These are phyloP conservation scores for Apomyelois bistriatella DNA, from an alignment of 2,888 invertebrate species.

Conservation along the genomic window DNA sequence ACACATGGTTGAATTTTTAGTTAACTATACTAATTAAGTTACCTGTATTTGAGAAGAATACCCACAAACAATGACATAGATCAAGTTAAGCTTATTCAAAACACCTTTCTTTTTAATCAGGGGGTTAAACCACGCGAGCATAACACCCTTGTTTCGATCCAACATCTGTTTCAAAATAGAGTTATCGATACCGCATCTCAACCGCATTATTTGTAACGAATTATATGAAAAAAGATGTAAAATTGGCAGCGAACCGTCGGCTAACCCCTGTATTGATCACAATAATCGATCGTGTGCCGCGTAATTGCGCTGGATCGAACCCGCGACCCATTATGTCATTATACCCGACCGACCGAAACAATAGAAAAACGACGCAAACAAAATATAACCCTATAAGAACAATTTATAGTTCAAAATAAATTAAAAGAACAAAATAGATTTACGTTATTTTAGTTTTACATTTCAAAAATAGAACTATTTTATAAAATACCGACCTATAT, in stretches of 20 bases:
- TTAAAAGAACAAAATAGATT: conserved; percentile 5
- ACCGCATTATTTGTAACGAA: conserved; percentile 65
- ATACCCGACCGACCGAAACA: conserved; percentile 73
- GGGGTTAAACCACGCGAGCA: background rate
- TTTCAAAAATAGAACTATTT: conserved; percentile 23
- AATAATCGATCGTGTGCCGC: conserved; percentile 80
- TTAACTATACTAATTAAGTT: too few species aligned
- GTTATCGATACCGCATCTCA: conserved; percentile 51
- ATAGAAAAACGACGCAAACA: conserved; percentile 33
- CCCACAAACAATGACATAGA: too few species aligned
- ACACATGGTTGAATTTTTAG: too few species aligned
- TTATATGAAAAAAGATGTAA: conserved; percentile 66
- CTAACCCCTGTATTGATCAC: conserved; percentile 79
- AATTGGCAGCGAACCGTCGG: conserved; percentile 76
- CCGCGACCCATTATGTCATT: conserved; percentile 77
- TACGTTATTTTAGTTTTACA: conserved; percentile 29
- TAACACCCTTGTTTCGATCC: conserved; percentile 13
- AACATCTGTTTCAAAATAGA: conserved; percentile 24
- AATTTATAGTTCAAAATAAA: conserved; percentile 17
- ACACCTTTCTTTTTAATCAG: background rate
- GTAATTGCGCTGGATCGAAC: conserved; percentile 76
- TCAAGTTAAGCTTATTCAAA: too few species aligned
- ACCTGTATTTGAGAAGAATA: too few species aligned
- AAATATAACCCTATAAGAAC: conserved; percentile 19
- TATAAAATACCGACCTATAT: conserved; percentile 29